A percentile compares a stretch with the other conserved stretches of the same genome.
Conservation (phyloP, 2,797 vertebrate genomes). For the Acridotheres tristis region DNA sequence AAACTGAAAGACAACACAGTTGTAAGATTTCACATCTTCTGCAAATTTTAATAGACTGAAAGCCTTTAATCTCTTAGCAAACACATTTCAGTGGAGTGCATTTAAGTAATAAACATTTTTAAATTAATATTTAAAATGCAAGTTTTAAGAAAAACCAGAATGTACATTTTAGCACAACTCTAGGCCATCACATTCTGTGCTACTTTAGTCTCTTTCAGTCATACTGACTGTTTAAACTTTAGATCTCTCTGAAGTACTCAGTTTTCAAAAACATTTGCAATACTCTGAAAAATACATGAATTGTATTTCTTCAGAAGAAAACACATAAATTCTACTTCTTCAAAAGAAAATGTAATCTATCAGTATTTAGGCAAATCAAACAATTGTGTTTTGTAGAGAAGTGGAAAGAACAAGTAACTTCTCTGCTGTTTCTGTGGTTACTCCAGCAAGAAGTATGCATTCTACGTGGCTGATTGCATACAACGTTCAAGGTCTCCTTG, state of each 20-base stretch:
- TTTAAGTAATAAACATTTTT: background rate
- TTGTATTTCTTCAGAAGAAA: background rate
- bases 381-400: background rate
- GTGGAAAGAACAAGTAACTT: background rate
- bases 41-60: background rate
- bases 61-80: background rate
- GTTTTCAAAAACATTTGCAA: background rate
- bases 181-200: background rate
- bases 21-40: background rate
- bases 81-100: background rate
- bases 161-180: background rate
- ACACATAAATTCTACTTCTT: too few species aligned
- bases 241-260: background rate
- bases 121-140: background rate
- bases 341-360: background rate
- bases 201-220: background rate
- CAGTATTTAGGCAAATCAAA: background rate
- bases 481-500: background rate
- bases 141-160: background rate
- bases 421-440: background rate
- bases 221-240: background rate
- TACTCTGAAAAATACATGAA: background rate
- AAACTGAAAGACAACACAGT: slow-evolving; percentile 81
- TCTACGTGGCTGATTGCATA: background rate
- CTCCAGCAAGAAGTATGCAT: background rate